Conservation (phyloP, 2,113 vertebrate species). For the Leptosomus discolor region DNA sequence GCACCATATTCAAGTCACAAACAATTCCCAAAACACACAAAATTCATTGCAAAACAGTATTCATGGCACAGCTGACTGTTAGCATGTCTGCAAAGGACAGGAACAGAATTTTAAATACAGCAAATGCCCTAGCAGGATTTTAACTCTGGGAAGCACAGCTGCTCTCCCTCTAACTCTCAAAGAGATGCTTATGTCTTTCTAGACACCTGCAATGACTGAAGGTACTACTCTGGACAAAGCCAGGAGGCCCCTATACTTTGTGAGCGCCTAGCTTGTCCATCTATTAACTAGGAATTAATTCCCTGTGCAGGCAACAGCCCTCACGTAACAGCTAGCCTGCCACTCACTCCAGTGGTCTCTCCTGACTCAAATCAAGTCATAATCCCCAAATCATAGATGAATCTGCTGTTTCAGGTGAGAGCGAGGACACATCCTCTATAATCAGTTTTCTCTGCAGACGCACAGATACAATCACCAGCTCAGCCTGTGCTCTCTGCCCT, state of each 20-base stretch:
- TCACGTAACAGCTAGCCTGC: neutral
- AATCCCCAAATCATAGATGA: neutral
- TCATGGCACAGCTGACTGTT: neutral
- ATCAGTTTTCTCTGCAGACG: neutral
- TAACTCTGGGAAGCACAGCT: neutral
- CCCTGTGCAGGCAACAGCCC: neutral
- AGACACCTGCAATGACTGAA: neutral
- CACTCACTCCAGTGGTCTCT: neutral
- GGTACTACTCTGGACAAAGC: neutral
- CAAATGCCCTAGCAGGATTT: neutral
- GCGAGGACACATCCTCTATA: neutral
- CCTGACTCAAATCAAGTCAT: neutral
- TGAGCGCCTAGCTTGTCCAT: fast-evolving
- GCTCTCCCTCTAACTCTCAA: neutral
- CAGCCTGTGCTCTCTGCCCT: neutral
- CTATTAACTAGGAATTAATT: neutral
- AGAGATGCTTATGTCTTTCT: neutral
- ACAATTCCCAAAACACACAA: neutral
- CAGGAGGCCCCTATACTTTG: neutral
- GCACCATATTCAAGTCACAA: neutral
- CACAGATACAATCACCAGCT: neutral
- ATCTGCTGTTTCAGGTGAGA: neutral
- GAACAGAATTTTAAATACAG: neutral
- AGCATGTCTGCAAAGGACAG: neutral
- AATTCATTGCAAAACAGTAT: neutral